Conservation (phyloP, 2,113 vertebrate species). For the Tinamus guttatus region DNA sequence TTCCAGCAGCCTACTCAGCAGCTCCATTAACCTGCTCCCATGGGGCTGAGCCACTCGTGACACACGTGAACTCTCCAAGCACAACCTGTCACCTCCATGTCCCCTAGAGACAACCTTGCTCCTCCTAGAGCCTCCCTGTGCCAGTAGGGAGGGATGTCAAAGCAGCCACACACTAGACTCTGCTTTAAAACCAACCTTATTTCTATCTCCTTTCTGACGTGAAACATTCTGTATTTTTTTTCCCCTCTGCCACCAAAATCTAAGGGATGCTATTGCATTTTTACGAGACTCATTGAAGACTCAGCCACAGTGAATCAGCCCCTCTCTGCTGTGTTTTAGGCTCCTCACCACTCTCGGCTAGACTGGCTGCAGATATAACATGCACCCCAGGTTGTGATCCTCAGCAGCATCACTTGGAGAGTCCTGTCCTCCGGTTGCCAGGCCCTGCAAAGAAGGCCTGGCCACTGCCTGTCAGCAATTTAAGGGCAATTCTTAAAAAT, state of each 20-base stretch:
- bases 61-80: neutral
- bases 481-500: neutral
- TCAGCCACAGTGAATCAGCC: neutral
- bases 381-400: neutral
- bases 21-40: neutral
- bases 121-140: neutral
- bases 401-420: neutral
- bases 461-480: neutral
- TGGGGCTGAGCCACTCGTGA: neutral
- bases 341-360: fast-evolving
- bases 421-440: neutral
- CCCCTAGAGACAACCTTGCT: neutral
- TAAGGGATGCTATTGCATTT: neutral
- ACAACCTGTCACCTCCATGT: fast-evolving
- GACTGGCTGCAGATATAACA: fast-evolving
- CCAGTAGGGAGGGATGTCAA: fast-evolving
- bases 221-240: neutral
- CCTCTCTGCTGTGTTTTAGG: neutral
- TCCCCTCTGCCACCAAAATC: neutral
- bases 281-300: neutral
- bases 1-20: neutral
- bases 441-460: neutral
- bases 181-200: neutral
- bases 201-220: neutral
- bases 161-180: neutral